A percentile compares a stretch with the other conserved stretches of the same genome.
These are phyloP conservation scores for Dromiciops gliroides DNA, from an alignment of 2,113 vertebrate species.

Conservation along the genomic window DNA sequence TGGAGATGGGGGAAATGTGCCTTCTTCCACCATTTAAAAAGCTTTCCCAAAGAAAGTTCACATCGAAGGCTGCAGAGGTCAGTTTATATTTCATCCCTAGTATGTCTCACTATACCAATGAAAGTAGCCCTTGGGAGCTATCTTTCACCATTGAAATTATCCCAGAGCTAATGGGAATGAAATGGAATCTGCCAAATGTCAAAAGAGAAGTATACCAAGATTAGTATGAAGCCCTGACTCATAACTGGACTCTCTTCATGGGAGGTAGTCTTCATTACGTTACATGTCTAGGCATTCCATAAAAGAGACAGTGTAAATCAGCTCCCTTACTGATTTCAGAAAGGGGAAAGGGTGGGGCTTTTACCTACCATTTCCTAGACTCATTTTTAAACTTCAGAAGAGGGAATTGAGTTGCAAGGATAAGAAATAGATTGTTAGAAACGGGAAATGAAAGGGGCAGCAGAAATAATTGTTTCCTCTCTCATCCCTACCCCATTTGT, in stretches of 20 bases:
- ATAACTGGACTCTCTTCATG: neutral
- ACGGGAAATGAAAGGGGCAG: neutral
- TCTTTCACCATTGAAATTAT: neutral
- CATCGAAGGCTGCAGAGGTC: neutral
- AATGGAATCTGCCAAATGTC: neutral
- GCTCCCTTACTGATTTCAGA: neutral
- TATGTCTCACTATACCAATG: neutral
- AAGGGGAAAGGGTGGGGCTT: neutral
- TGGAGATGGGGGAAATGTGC: no score
- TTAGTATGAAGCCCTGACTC: neutral
- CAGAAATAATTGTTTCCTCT: neutral
- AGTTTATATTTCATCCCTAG: no score
- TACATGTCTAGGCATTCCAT: slow-evolving; percentile 1
- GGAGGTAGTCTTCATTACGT: neutral
- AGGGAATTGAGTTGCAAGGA: neutral
- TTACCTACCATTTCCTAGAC: neutral
- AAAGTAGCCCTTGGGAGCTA: neutral
- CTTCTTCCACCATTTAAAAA: neutral
- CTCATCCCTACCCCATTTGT: neutral
- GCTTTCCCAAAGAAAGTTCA: neutral
- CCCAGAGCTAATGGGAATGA: accelerated
- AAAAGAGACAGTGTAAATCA: slow-evolving; percentile 1
- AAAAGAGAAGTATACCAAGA: neutral
- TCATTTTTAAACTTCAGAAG: neutral
- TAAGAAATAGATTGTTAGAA: neutral